These are phyloP conservation scores for Acanthosoma haemorrhoidale DNA, from an alignment of 2,888 invertebrate genomes.

Conservation along the genomic window DNA sequence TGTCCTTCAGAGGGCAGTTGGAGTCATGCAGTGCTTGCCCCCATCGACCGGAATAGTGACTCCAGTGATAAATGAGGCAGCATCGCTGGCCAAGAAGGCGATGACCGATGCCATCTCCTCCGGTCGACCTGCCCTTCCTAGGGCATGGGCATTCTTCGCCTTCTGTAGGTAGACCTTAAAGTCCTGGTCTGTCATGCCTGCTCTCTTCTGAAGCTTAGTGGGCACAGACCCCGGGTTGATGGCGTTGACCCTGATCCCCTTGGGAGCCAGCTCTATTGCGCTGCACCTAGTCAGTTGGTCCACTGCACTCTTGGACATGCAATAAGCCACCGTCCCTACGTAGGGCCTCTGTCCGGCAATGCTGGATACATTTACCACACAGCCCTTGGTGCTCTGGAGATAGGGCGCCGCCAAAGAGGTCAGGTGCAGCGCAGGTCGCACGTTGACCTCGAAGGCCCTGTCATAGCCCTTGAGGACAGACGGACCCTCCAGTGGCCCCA, in stretches of 20 bases:
- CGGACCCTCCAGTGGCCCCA: constrained; percentile 74
- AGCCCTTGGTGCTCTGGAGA: constrained; percentile 76
- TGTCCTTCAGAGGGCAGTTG: constrained; percentile 47
- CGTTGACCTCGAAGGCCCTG: constrained; percentile 81
- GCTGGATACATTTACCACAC: constrained; percentile 91
- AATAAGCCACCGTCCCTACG: constrained; percentile 83
- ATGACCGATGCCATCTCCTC: constrained; percentile 86
- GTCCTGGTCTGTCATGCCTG: constrained; percentile 75
- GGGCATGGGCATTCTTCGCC: constrained; percentile 80
- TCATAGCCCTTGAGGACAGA: constrained; percentile 84
- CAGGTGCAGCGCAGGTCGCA: constrained; percentile 72
- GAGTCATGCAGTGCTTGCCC: constrained; percentile 90
- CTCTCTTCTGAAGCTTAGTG: constrained; percentile 80
- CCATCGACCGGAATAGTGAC: constrained; percentile 87
- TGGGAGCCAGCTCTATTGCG: constrained; percentile 77
- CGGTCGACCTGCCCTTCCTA: constrained; percentile 65
- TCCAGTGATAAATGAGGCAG: constrained; percentile 87
- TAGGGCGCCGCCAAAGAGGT: constrained; percentile 85
- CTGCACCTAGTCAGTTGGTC: constrained; percentile 92
- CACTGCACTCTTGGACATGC: constrained; percentile 86
- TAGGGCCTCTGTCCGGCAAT: constrained; percentile 88
- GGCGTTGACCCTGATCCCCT: constrained; percentile 81
- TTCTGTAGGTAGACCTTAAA: constrained; percentile 77
- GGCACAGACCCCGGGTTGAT: constrained; percentile 91
- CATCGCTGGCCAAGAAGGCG: constrained; percentile 82